Conservation (phyloP, 2,797 vertebrate genomes). For the Gadopsis bispinosus region DNA sequence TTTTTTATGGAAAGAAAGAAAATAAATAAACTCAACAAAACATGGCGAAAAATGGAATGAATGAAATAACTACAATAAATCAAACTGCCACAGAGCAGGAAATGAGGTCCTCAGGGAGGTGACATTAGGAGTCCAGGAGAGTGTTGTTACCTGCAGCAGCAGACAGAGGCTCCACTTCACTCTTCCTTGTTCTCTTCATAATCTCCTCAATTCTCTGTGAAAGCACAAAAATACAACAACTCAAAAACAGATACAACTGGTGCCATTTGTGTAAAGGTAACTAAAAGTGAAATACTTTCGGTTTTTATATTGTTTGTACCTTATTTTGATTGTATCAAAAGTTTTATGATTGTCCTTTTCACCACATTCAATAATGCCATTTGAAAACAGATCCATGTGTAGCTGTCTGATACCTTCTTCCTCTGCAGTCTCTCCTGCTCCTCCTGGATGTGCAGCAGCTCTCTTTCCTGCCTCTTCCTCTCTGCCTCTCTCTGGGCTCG, state of each 20-base stretch:
- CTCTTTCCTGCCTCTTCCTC: constrained; percentile 82
- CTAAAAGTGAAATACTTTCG: not conserved
- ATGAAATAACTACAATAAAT: not conserved
- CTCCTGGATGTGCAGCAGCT: constrained; percentile 85
- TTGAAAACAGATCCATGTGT: not conserved
- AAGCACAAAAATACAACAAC: not conserved
- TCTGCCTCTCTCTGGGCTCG: constrained; percentile 83
- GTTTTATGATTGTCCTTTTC: not conserved
- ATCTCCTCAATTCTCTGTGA: constrained; percentile 97
- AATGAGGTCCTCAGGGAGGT: not conserved
- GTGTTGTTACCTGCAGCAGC: constrained; percentile 61
- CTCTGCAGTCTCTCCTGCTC: constrained; percentile 86
- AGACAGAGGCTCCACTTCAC: constrained; percentile 87
- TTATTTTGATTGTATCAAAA: not conserved
- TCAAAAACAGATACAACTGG: not conserved
- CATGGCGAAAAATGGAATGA: not conserved
- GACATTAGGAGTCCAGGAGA: not conserved
- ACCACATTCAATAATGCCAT: too few species aligned
- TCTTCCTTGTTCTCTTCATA: constrained; percentile 97
- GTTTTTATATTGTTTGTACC: too few species aligned
- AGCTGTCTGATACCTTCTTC: constrained; percentile 80
- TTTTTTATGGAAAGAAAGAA: not conserved
- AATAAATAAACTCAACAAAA: not conserved
- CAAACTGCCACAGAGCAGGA: not conserved
- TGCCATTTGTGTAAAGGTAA: too few species aligned